Evolutionary conservation across 2,888 invertebrate genomes (phyloP).

Genomic region (Frankliniella fusca): DNA sequence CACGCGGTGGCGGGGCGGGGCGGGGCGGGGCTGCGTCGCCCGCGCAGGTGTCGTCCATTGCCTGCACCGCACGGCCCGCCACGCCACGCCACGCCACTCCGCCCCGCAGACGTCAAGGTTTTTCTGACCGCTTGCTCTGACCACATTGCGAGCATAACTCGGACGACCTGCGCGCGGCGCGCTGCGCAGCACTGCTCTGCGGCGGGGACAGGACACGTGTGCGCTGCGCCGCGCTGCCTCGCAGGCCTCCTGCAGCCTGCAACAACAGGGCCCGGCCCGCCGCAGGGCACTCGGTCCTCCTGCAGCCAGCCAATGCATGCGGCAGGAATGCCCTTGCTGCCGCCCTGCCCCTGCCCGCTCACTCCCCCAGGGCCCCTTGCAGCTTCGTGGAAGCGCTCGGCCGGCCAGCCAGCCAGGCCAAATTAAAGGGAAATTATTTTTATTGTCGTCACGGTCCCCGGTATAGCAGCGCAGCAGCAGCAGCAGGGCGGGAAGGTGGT

Average conservation of each 20-base stretch:
- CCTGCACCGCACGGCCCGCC: not conserved
- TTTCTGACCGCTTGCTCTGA: constrained; percentile 10
- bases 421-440: constrained; percentile 17
- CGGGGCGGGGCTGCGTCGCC: too few species aligned
- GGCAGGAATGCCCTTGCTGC: not conserved
- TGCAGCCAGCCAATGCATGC: not conserved
- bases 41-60: not conserved
- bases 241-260: not conserved
- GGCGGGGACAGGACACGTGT: not conserved
- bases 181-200: not conserved
- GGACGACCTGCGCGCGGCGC: not conserved
- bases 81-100: not conserved
- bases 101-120: not conserved
- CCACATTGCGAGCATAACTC: constrained; percentile 24
- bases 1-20: not conserved
- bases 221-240: not conserved
- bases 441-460: not conserved
- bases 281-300: not conserved
- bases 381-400: constrained; percentile 15
- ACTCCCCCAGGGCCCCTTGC: not conserved
- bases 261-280: not conserved
- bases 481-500: too few species aligned
- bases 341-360: not conserved
- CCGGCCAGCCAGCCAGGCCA: not conserved
- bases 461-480: too few species aligned